Evolutionary conservation across 2,797 vertebrate genomes (phyloP), one percentile per base, ranked within the genome.

Genomic region (Enteromius unitaeniatus): DNA sequence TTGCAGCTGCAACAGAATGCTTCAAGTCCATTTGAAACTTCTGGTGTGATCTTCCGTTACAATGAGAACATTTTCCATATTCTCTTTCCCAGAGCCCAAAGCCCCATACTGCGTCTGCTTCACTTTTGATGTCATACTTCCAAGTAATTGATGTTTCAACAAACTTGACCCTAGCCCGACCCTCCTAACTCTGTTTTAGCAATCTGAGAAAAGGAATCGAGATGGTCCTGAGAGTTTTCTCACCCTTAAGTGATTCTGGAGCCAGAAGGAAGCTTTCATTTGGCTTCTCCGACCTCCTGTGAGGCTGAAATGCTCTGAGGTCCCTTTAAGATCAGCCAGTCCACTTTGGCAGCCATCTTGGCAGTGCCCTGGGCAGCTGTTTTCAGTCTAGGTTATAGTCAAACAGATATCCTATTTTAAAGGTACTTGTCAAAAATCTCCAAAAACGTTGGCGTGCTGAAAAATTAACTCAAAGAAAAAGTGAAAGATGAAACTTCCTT

Each of bases 181-280:
- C 78, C 85, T 77, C 84, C 87, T 73, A 91, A 68, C 64, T 74
- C 62, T 51, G 75, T 51, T 79, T 47, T 60, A 84, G 73, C 78
- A 87, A 79, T 82, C 51, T 76, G 64, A 79, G 58, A 62, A 73
- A 84, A 15, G 7, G 55, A 74, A 74, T 60, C 9, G 69, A 23
- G 21, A 45, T 67, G 65, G 23, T 47, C 42, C 34, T 17, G n/a
- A 80, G 51, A 64, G 72, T 51, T 49, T 65, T 26, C 21, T 70
- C 23, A 10, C 79, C 60, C 65, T 82, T 78, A 69, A 74, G 55
- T 83, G 49, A 91, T 91, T 92, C 79, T 93, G 86, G 90, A 92
- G 88, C 89, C 88, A 89, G 28, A 28, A 19, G 42, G 21, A 82
- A 62, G 87, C 45, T 60, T 69, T 47, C 10, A 6, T 47, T 78